These are phyloP conservation scores for Listronotus bonariensis DNA, from an alignment of 1,140 invertebrate genomes.

Conservation along the genomic window DNA sequence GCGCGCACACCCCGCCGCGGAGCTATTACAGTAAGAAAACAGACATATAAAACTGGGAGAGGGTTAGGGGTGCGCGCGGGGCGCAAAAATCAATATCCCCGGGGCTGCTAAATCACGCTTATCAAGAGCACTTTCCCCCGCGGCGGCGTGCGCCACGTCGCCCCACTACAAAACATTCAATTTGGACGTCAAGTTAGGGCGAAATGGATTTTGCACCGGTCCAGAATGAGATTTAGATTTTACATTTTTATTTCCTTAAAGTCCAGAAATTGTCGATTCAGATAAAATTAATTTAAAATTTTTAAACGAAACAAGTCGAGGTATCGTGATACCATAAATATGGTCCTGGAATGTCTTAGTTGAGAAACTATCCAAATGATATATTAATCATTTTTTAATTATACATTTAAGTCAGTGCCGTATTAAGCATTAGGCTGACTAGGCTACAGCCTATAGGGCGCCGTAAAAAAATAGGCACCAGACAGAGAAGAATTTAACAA, in stretches of 20 bases:
- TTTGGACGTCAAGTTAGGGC: slow-evolving; percentile 56
- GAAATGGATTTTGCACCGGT: slow-evolving; percentile 60
- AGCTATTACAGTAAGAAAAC: slow-evolving; percentile 60
- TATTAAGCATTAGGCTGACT: no score
- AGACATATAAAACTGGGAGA: slow-evolving; percentile 59
- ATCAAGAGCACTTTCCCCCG: slow-evolving; percentile 69
- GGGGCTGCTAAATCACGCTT: slow-evolving; percentile 74
- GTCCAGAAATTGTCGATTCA: slow-evolving; percentile 22
- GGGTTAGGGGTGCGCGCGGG: slow-evolving; percentile 56
- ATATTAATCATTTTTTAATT: no score
- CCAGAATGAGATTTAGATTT: slow-evolving; percentile 61
- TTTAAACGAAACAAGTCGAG: no score
- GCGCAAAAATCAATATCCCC: slow-evolving; percentile 72
- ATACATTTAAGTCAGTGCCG: no score
- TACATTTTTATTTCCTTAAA: slow-evolving; percentile 44
- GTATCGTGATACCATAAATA: no score
- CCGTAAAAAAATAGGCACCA: no score
- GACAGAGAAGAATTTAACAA: no score
- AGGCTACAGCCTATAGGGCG: no score
- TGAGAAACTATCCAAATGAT: no score
- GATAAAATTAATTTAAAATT: no score
- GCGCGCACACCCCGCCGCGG: slow-evolving; percentile 53
- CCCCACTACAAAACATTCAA: slow-evolving; percentile 59
- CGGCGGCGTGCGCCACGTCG: slow-evolving; percentile 45
- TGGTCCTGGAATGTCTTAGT: no score